These are phyloP conservation scores for Lampris megalopsis DNA, from an alignment of 2,113 vertebrate species.

Conservation along the genomic window DNA sequence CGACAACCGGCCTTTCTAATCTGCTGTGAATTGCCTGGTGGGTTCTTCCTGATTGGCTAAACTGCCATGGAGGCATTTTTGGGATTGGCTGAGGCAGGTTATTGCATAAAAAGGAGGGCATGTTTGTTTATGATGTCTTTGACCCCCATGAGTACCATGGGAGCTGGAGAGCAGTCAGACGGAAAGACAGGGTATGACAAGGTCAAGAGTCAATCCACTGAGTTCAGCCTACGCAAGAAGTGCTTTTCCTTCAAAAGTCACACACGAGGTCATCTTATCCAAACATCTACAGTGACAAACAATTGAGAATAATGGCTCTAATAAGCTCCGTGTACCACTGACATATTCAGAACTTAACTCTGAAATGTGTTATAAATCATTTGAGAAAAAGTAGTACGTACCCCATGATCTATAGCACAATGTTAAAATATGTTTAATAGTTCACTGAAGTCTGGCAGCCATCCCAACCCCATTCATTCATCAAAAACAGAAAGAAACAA, in stretches of 20 bases:
- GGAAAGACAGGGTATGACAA: not conserved
- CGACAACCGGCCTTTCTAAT: not conserved
- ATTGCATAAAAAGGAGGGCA: slow-evolving; percentile 14
- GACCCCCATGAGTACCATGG: slow-evolving; percentile 8
- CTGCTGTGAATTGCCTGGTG: not conserved
- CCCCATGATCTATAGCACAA: no score
- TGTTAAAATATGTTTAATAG: no score
- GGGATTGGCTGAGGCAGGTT: not conserved
- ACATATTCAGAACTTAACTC: no score
- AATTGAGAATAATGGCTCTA: no score
- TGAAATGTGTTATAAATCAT: no score
- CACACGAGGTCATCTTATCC: no score
- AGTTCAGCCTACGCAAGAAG: not conserved
- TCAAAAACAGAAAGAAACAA: no score
- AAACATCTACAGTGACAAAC: no score
- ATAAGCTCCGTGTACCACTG: no score
- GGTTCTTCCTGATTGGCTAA: slow-evolving; percentile 14
- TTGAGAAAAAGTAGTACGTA: no score
- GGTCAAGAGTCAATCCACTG: not conserved
- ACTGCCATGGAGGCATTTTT: not conserved
- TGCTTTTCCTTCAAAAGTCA: not conserved
- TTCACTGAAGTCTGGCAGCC: no score
- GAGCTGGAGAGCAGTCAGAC: slow-evolving; percentile 11
- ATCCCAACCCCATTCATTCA: no score
- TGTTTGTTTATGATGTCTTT: slow-evolving; percentile 34